These are phyloP conservation scores for Episyrphus balteatus DNA, from an alignment of 1,140 invertebrate species.

Conservation along the genomic window DNA sequence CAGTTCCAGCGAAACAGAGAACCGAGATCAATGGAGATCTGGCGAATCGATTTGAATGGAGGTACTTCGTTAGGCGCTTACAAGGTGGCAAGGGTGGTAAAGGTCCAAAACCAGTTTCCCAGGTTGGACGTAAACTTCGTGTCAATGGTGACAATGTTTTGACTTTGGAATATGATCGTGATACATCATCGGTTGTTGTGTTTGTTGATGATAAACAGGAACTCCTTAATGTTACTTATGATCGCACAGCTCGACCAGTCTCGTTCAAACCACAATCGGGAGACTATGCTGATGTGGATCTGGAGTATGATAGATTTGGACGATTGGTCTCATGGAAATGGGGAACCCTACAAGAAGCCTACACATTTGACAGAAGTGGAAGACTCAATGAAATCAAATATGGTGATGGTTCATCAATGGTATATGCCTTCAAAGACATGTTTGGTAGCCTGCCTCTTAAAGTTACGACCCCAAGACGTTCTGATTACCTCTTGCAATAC, in stretches of 20 bases:
- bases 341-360: constrained; percentile 79
- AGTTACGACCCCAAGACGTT: constrained; percentile 82
- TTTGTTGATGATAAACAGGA: constrained; percentile 82
- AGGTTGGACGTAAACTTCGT: constrained; percentile 71
- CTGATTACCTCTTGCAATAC: constrained; percentile 84
- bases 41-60: constrained; percentile 89
- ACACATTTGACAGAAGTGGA: constrained; percentile 77
- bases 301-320: constrained; percentile 88
- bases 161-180: constrained; percentile 85
- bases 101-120: constrained; percentile 52
- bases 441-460: constrained; percentile 79
- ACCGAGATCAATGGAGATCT: constrained; percentile 81
- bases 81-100: constrained; percentile 52
- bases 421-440: constrained; percentile 80
- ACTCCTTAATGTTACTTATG: constrained; percentile 84
- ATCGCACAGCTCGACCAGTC: constrained; percentile 76
- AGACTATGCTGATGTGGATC: constrained; percentile 74
- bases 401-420: constrained; percentile 73
- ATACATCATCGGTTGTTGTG: constrained; percentile 76
- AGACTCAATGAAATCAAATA: constrained; percentile 78
- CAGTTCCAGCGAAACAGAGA: constrained; percentile 78
- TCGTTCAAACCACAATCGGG: constrained; percentile 80
- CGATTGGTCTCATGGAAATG: constrained; percentile 83
- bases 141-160: constrained; percentile 87
- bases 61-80: constrained; percentile 69